Conservation (phyloP, 2,888 invertebrate species). For the Anthoptus insignis region DNA sequence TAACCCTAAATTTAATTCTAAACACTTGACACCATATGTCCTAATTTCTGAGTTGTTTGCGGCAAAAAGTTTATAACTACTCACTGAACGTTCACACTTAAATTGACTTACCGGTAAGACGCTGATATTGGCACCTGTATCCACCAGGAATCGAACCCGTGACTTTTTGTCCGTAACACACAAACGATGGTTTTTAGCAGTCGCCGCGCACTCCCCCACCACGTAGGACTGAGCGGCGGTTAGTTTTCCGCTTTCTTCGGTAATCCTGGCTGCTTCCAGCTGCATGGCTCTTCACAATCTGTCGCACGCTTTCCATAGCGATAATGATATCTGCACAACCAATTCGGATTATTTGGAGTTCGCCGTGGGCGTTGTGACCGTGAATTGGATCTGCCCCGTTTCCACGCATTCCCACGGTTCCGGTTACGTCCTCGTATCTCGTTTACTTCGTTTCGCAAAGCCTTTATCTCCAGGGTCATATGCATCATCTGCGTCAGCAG, state of each 20-base stretch:
- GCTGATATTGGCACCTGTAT: background rate
- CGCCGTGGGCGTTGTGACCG: too few relatives aligned
- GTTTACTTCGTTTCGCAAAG: too few relatives aligned
- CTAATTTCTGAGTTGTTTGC: background rate
- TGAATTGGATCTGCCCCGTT: too few relatives aligned
- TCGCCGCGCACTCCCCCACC: background rate
- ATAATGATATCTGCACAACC: constrained; percentile 22
- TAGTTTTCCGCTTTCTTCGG: background rate
- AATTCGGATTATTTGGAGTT: background rate
- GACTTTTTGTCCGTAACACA: background rate
- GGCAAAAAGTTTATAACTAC: background rate
- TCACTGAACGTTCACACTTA: too few relatives aligned
- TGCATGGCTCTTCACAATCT: background rate
- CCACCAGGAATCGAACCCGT: background rate
- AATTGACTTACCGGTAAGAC: background rate
- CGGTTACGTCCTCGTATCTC: too few relatives aligned
- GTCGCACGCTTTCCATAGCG: constrained; percentile 3
- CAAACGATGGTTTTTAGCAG: background rate
- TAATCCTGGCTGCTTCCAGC: too few relatives aligned
- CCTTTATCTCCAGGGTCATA: too few relatives aligned
- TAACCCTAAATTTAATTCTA: background rate
- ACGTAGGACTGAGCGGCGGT: background rate
- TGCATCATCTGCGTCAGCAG: too few relatives aligned
- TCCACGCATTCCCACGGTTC: too few relatives aligned
- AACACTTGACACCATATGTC: background rate